Base-by-base conservation (phyloP, 1,140 invertebrate genomes). In the Sesamia nonagrioides region DNA sequence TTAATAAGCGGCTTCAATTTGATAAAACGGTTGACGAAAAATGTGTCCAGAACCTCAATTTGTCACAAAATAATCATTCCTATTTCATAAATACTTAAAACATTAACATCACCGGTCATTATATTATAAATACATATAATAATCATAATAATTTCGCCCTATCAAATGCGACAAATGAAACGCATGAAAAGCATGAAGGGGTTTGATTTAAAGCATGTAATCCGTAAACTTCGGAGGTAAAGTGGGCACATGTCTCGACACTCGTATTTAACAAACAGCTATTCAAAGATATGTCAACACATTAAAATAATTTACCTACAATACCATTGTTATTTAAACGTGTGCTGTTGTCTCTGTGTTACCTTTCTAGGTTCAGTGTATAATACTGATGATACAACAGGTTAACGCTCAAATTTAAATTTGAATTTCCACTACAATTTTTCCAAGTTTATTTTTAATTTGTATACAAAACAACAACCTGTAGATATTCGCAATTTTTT, bases 281-380 rank as follows among this genome's bases (percentile, higher is more conserved):
- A 68, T 71, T 35, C 68, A 52, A 71, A 52, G 68, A 35, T 71
- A 71, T 50, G 48, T 71, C 48, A 71, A 71, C 48, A 54, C 48
- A 52, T 45, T 52, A 54, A 50, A 52, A 35, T 54, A 71, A 48
- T 68, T 27, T 68, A 48, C 63, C 63, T 68, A 68, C 63, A 27
- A 68, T 68, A 50, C 63, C 63, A 68, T 68, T 68, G 63, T 68
- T 68, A 68, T 68, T 48, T 45, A 68, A 68, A 68, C 63, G 63
- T 68, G 63, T 27, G 42, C 42, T 45, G 35, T 48, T 68, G 42
- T 27, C 11, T 33, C 42, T 48, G 1, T 68, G n/a, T 48, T 48
- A 48, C 40, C 40, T 37, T 61, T 61, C 58, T 68, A 48, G 35
- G 60, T 63, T 18, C n/a, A 37, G 15, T 58, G 56, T 58, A 13